Conservation (phyloP, 2,797 vertebrate species). For the Pogoniulus pusillus region DNA sequence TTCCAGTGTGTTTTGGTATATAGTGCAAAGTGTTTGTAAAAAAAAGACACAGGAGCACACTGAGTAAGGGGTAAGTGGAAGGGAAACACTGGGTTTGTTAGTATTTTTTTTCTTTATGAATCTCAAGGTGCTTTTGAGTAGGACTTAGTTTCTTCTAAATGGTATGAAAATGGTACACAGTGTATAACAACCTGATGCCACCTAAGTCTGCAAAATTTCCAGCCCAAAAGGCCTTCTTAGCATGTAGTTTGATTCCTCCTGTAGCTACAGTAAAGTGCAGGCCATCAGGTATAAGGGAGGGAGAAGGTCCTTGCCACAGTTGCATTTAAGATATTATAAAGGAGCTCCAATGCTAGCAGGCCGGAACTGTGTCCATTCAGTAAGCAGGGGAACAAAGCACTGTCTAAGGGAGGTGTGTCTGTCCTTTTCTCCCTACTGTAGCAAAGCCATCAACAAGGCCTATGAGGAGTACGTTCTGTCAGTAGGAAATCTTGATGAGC, state of each 20-base stretch:
- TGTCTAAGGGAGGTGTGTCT: background rate
- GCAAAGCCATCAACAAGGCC: slow-evolving; percentile 88
- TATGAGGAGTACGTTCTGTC: slow-evolving; percentile 92
- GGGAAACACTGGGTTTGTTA: background rate
- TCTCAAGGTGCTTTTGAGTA: background rate
- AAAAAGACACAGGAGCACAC: background rate
- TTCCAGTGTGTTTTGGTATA: background rate
- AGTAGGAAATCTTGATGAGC: slow-evolving; percentile 89
- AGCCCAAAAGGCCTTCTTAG: background rate
- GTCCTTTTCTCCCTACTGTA: slow-evolving; percentile 38
- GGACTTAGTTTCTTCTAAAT: background rate
- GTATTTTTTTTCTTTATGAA: background rate
- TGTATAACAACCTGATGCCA: background rate
- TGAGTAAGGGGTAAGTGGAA: background rate
- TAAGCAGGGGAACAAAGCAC: background rate
- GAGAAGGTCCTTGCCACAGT: background rate
- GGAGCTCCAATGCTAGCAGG: background rate
- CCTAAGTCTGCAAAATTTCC: background rate
- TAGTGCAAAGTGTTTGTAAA: background rate
- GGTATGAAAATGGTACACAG: background rate
- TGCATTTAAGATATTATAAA: background rate
- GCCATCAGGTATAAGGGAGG: too few species aligned
- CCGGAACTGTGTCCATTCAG: background rate
- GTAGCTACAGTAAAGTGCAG: background rate
- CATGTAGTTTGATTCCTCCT: background rate